Evolutionary conservation across 2,888 invertebrate genomes (phyloP), one percentile per base, ranked within the genome.

Genomic region (Apotomis capreana): DNA sequence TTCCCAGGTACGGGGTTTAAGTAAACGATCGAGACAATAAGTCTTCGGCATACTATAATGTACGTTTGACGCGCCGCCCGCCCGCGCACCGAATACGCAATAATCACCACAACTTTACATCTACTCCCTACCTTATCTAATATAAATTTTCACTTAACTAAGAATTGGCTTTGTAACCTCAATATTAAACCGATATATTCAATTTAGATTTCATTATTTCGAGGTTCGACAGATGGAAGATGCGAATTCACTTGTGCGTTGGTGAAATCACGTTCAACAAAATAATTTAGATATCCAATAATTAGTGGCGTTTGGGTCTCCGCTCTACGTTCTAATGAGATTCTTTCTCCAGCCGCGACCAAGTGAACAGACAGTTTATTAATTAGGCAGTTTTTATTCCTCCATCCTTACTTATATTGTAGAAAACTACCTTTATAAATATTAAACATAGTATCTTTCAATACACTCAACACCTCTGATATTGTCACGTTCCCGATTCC

Each of bases 111-210:
- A 83, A 79, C 80, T 79, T 83, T 87, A 86, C 81, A 83, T 80
- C 87, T 89, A 89, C 83, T 78, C 79, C 26, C 87, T 89, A 90
- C 87, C 90, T 90, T 91, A 91, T 74, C 81, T 87, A 87, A 87
- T 88, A 89, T 89, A 89, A 85, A 85, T 80, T 86, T 87, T 87
- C 80, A 86, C 90, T 90, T 91, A 91, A 82, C 86, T 90, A 89
- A 84, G 78, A 89, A 88, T 91, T 91, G 91, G 91, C 91, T 89
- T 85, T 68, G 40, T 82, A 83, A 85, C 87, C 84, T 86, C 85
- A 82, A 75, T 76, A 77, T 79, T 81, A 83, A 81, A 84, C 82
- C 83, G 82, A 85, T 84, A 85, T 78, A 76, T 79, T 79, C 73
- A 69, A 81, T 78, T 82, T 82, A 78, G 77, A 78, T 78, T 76